Percentiles rank a stretch among this genome's conserved stretches.
Evolutionary conservation across 2,797 vertebrate genomes (phyloP).

Genomic region (Enoplosus armatus): DNA sequence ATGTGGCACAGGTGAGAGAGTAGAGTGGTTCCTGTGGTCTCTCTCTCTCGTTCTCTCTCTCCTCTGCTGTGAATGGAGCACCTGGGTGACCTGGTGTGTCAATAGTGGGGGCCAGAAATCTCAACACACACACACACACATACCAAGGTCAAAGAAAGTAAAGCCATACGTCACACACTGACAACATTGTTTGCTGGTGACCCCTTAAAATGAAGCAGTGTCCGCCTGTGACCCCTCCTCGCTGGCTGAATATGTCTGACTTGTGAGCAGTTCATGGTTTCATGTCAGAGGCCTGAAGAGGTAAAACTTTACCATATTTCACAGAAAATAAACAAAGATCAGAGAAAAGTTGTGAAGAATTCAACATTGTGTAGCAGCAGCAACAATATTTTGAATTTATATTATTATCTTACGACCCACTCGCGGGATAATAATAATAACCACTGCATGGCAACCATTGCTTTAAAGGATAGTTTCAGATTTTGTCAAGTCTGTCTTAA

Average conservation of each 20-base stretch:
- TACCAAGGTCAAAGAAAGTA: conserved; percentile 29
- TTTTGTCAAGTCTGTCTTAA: neutral
- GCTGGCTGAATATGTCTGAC: neutral
- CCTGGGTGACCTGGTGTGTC: conserved; percentile 46
- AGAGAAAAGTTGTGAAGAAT: neutral
- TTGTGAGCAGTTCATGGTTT: neutral
- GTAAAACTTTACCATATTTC: neutral
- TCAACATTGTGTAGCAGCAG: neutral
- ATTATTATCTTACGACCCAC: neutral
- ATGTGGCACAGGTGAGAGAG: conserved; percentile 76
- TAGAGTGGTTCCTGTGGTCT: conserved; percentile 71
- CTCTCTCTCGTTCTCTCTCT: conserved; percentile 30
- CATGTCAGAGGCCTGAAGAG: neutral
- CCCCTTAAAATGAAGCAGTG: neutral
- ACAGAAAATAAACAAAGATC: neutral
- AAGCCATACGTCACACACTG: conserved; percentile 16
- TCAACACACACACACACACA: conserved; percentile 18
- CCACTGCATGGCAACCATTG: neutral
- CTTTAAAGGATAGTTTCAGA: neutral
- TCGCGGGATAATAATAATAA: too few species aligned
- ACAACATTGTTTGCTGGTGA: too few species aligned
- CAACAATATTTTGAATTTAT: neutral
- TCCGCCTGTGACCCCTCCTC: neutral
- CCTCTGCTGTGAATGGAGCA: conserved; percentile 52
- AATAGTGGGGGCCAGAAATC: conserved; percentile 14